A percentile compares a stretch with the other conserved stretches of the same genome.
These are phyloP conservation scores for Notechis scutatus DNA, from an alignment of 2,113 vertebrate species.

Conservation along the genomic window DNA sequence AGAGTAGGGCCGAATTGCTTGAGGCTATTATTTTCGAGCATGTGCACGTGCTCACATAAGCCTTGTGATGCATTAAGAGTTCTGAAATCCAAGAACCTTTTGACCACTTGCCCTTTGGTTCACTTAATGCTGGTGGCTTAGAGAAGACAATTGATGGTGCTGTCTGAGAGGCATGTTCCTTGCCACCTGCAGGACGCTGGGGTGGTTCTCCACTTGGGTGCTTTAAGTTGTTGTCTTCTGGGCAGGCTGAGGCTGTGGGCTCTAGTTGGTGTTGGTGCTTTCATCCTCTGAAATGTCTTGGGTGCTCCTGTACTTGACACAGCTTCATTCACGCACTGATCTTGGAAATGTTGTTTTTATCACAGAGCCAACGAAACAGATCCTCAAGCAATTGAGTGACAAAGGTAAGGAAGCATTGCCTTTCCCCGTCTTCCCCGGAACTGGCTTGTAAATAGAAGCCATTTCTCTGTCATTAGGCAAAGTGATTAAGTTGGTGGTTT, in stretches of 20 bases:
- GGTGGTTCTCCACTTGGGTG: background rate
- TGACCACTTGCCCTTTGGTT: background rate
- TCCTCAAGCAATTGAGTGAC: constrained; percentile 62
- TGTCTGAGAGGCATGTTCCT: constrained; percentile 28
- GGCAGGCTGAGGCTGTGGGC: background rate
- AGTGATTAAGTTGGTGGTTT: background rate
- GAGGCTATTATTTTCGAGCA: background rate
- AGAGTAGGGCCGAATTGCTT: background rate
- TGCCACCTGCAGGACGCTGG: constrained; percentile 10
- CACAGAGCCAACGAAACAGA: constrained; percentile 82
- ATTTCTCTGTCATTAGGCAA: background rate
- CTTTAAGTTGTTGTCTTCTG: background rate
- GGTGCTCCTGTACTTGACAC: background rate
- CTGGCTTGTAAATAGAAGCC: background rate
- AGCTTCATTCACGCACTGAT: background rate
- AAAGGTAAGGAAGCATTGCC: constrained; percentile 54
- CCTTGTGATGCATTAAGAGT: background rate
- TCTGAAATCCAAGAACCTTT: background rate
- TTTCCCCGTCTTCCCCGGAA: background rate
- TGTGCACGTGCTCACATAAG: background rate
- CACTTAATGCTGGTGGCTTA: background rate
- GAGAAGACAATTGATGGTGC: background rate
- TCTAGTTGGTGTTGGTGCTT: background rate
- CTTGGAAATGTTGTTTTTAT: background rate
- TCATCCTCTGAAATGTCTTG: background rate